Base-by-base conservation (phyloP, 92 coral and sea anemone genomes). In the Actinostola sp. region DNA sequence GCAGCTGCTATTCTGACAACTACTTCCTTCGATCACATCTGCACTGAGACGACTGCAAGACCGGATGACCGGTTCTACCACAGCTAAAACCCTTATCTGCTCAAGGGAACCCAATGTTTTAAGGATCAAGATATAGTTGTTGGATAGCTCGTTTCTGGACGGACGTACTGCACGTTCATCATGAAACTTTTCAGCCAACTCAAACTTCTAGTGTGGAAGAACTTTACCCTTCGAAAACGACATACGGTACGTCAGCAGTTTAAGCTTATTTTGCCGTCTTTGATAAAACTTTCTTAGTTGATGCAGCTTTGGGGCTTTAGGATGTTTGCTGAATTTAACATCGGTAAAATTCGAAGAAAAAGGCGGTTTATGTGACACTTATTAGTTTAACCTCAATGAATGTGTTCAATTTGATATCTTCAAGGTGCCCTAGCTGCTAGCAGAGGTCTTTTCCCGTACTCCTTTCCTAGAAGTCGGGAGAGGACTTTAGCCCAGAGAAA, bases 151-250 rank as follows among this genome's bases (percentile, higher is more conserved):
- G 5, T 57, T 15, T 6, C 33, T 26, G 9, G 54, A 35, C 30
- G 69, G 68, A 44, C 68, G 61, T 19, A n/a, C n/a, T n/a, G n/a
- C n/a, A n/a, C 38, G 28, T 23, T 16, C 49, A 63, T 0, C 26
- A 90, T 90, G 92, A 87, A 85, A 74, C 81, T 93, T 62, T 85
- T 85, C 29, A 79, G 54, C 25, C 97, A 93, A 66, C 73, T 93
- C 9, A 87, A 82, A 58, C 79, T 93, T 32, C 82, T 93, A 19
- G 72, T 93, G 7, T 93, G 98, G 98, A 93, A 93, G 66, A 93
- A 93, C 79, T 93, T 93, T 52, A 53, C 98, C 20, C 86, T 93
- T 48, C 90, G 98, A 27, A 87, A 80, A 58, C 98, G 98, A 23
- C 96, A 87, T 34, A 82, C 90, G 77, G 98, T 93, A 77, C 82